Evolutionary conservation across 2,113 vertebrate species (phyloP).

Genomic region (Triplophysa dalaica): DNA sequence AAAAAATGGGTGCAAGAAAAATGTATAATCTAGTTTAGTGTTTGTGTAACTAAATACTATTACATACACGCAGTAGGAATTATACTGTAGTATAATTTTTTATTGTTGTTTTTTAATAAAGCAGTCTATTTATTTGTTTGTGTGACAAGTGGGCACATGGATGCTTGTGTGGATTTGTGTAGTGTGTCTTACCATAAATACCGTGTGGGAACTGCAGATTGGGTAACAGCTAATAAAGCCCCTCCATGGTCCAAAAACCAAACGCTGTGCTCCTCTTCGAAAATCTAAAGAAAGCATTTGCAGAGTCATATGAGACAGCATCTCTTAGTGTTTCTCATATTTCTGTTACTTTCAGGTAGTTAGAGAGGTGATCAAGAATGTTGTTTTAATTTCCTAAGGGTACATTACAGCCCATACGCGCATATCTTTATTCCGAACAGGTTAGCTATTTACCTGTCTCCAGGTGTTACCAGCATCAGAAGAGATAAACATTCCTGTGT

Average conservation of each 20-base stretch:
- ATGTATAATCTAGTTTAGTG: neutral
- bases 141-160: neutral
- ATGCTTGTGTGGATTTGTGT: slow-evolving; percentile 19
- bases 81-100: neutral
- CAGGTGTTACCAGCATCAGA: slow-evolving; percentile 94
- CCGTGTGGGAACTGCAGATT: slow-evolving; percentile 81
- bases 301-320: neutral
- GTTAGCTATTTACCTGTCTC: slow-evolving; percentile 81
- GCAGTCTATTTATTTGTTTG: neutral
- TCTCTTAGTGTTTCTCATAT: neutral
- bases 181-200: slow-evolving; percentile 83
- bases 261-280: slow-evolving; percentile 91
- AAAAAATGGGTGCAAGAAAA: neutral
- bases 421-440: too few species aligned
- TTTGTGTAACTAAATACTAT: neutral
- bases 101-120: neutral
- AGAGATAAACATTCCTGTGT: slow-evolving; percentile 88
- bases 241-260: slow-evolving; percentile 97
- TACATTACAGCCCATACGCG: neutral
- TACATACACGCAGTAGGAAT: neutral
- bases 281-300: slow-evolving; percentile 77
- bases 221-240: slow-evolving; percentile 88
- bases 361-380: neutral
- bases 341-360: neutral
- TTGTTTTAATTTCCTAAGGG: neutral